A percentile compares a stretch with the other conserved stretches of the same genome.
phyloP scores from a whole-genome alignment of 2,888 invertebrate genomes.

The Apotomis turbidana region DNA sequence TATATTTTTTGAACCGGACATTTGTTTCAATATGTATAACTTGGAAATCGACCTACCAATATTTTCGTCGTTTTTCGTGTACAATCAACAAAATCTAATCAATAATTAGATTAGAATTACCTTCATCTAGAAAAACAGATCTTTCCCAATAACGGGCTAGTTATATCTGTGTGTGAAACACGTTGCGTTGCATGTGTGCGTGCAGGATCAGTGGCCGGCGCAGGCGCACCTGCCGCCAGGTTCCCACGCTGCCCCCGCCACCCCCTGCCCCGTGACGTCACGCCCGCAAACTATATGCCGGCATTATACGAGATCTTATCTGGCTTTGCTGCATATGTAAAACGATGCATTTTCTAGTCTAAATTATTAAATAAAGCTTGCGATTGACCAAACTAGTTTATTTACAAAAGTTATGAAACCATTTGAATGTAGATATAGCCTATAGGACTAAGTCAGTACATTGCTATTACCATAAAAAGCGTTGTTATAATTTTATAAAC shows the following conservation, averaged over 20 bases:
- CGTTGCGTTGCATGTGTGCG: slow-evolving; percentile 60
- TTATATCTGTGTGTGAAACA: slow-evolving; percentile 52
- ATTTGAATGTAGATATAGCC: not conserved
- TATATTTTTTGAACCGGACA: too few species aligned
- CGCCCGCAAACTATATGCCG: slow-evolving; percentile 68
- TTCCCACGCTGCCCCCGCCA: slow-evolving; percentile 76
- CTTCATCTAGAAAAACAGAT: slow-evolving; percentile 65
- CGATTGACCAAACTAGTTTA: not conserved
- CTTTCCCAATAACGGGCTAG: slow-evolving; percentile 70
- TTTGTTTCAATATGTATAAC: too few species aligned
- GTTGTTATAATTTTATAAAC: too few species aligned
- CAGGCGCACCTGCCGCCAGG: slow-evolving; percentile 81
- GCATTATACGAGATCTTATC: slow-evolving; percentile 35
- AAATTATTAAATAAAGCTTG: not conserved
- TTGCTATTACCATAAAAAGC: too few species aligned
- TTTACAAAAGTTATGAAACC: not conserved
- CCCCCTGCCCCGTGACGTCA: slow-evolving; percentile 69
- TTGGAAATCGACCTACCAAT: too few species aligned
- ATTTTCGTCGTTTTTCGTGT: too few species aligned
- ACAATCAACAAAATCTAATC: not conserved
- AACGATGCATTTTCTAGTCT: not conserved
- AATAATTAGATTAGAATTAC: slow-evolving; percentile 35
- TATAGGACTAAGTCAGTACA: too few species aligned
- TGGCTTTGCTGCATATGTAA: slow-evolving; percentile 11
- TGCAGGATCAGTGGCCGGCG: slow-evolving; percentile 83